Evolutionary conservation across 2,797 vertebrate genomes (phyloP).

Genomic region (Chrysocyon brachyurus): DNA sequence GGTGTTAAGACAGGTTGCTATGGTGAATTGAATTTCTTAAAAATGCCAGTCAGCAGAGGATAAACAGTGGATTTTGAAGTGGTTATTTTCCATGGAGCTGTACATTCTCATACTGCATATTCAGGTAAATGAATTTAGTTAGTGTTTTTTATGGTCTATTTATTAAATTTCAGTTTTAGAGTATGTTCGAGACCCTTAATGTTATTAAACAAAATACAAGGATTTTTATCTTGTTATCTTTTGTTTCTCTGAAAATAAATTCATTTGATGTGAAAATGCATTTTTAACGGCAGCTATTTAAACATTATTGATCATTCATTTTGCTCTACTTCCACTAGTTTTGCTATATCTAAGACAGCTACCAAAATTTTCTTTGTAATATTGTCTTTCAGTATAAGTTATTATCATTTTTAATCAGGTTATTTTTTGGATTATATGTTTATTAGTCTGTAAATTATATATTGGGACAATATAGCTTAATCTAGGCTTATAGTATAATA

Average conservation of each 20-base stretch:
- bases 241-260: conserved; percentile 49
- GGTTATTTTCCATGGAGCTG: conserved; percentile 55
- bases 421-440: neutral
- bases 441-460: neutral
- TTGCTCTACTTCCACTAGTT: conserved; percentile 17
- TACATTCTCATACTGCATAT: conserved; percentile 49
- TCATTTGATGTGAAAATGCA: neutral
- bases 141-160: conserved; percentile 53
- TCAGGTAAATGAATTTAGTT: conserved; percentile 62
- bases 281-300: conserved; percentile 37
- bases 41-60: conserved; percentile 75
- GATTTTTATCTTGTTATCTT: conserved; percentile 4
- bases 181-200: conserved; percentile 6
- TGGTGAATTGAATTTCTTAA: conserved; percentile 81
- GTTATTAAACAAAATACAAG: conserved; percentile 38
- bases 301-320: conserved; percentile 60
- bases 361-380: neutral
- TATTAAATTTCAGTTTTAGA: conserved; percentile 56
- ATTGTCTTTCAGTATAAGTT: conserved; percentile 17
- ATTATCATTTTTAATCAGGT: conserved; percentile 11
- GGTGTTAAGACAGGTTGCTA: conserved; percentile 80
- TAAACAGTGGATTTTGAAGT: conserved; percentile 74
- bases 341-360: conserved; percentile 46
- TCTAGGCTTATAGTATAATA: neutral
- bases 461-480: neutral